Base-by-base conservation (phyloP, 2,888 invertebrate species). In the Acleris laterana region DNA sequence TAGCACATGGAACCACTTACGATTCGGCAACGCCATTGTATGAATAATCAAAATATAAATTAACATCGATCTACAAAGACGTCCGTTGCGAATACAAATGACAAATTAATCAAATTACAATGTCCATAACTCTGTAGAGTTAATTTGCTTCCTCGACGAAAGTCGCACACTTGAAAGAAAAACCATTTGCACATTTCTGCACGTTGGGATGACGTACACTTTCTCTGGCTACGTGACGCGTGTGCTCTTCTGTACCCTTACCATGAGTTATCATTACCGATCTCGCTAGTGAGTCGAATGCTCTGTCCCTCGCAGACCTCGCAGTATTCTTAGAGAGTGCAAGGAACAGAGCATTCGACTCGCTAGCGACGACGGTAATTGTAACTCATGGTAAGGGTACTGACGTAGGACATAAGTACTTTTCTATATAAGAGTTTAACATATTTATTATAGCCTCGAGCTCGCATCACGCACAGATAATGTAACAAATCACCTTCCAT, bases 171-270 rank as follows among this genome's bases (percentile, higher is more conserved):
- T 76, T 67, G 74, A 69, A 77, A 75, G 74, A 70, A 77, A 75
- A 73, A 76, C 71, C 78, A 77, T 85, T 81, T 82, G 74, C 71
- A 77, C 74, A 78, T 80, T 84, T 78, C 74, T 75, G 75, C 81
- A 74, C 77, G 78, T 80, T 75, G 75, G 69, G 77, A 79, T 85
- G 82, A 85, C 77, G 81, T 79, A 75, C 78, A 82, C 85, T 85
- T 85, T 86, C 87, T 76, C 84, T 55, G 19, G 19, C 46, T 25
- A 56, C 59, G 67, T 55, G 56, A 62, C 66, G 65, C 44, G 58
- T 49, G 48, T 32, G 11, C 46, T 5, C 51, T 49, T 20, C 25
- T 28, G 65, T n/a, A n/a, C n/a, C n/a, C n/a, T n/a, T n/a, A n/a
- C n/a, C n/a, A n/a, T n/a, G n/a, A n/a, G n/a, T n/a, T n/a, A n/a